These are phyloP conservation scores for Mormyrops attenuatus DNA, from an alignment of 2,797 vertebrate species.

Conservation along the genomic window DNA sequence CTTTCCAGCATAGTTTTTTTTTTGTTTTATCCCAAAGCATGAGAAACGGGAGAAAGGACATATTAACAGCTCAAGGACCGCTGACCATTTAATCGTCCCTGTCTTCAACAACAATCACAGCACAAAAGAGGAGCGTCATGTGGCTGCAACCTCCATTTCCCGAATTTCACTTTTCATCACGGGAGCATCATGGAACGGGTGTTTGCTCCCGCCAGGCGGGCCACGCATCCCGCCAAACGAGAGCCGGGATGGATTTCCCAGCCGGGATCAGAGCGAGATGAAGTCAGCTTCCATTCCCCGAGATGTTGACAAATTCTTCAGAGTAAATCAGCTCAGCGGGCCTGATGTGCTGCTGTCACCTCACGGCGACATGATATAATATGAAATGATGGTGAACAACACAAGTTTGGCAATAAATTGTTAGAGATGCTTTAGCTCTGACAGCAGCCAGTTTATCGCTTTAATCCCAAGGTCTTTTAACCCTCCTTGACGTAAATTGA, in stretches of 20 bases:
- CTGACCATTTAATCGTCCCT: conserved; percentile 46
- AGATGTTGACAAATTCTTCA: conserved; percentile 91
- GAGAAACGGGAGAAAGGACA: neutral
- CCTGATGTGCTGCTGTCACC: conserved; percentile 88
- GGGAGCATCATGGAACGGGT: conserved; percentile 55
- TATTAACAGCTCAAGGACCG: neutral
- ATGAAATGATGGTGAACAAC: conserved; percentile 99
- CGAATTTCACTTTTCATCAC: conserved; percentile 63
- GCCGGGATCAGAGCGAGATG: conserved; percentile 71
- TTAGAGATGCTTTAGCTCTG: conserved; percentile 95
- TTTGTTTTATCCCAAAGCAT: neutral
- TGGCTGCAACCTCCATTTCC: conserved; percentile 26
- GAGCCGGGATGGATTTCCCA: conserved; percentile 63
- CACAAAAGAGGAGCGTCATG: conserved; percentile 10
- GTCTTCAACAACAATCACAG: conserved; percentile 48
- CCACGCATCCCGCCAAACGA: conserved; percentile 35
- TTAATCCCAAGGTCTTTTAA: conserved; percentile 99
- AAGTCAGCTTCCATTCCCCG: conserved; percentile 84
- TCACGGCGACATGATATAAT: conserved; percentile 95
- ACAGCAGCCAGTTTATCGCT: conserved; percentile 97
- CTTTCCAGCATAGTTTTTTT: neutral
- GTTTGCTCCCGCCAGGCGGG: conserved; percentile 21
- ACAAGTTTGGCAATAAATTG: conserved; percentile 96
- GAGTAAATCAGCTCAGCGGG: conserved; percentile 96
- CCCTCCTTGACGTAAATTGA: conserved; percentile 99